A percentile compares a stretch with the other conserved stretches of the same genome.
phyloP scores from a whole-genome alignment of 2,888 invertebrate species.

The Caenorhabditis imperialis region DNA sequence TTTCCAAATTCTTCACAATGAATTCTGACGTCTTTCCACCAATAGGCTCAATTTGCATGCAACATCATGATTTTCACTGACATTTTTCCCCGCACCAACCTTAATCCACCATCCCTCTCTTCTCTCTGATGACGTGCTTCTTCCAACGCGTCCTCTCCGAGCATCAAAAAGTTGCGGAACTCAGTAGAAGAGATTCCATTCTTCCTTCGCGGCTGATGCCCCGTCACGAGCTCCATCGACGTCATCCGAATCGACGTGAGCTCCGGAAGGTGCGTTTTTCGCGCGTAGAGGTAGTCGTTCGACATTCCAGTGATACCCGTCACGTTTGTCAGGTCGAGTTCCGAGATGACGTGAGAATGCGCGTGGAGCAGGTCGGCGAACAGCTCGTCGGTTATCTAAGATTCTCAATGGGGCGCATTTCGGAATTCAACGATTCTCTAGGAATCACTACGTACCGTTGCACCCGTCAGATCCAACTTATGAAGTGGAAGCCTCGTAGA shows the following conservation, averaged over 20 bases:
- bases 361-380: constrained; percentile 58
- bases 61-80: no score
- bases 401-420: no score
- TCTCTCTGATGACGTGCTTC: constrained; percentile 38
- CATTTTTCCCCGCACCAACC: neutral
- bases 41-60: no score
- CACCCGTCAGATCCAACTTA: constrained; percentile 59
- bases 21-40: no score
- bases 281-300: constrained; percentile 53
- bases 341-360: constrained; percentile 51
- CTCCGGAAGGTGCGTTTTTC: constrained; percentile 50
- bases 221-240: constrained; percentile 61
- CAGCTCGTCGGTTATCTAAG: constrained; percentile 56
- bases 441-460: constrained; percentile 22
- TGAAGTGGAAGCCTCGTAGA: constrained; percentile 52
- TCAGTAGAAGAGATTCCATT: constrained; percentile 60
- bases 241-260: constrained; percentile 57
- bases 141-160: constrained; percentile 65
- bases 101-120: constrained; percentile 19
- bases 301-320: constrained; percentile 54
- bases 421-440: constrained; percentile 5
- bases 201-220: constrained; percentile 59
- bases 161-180: constrained; percentile 55
- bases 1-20: neutral
- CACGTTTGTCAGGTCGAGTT: constrained; percentile 61